These are phyloP conservation scores for Aproaerema taeniolella DNA, from an alignment of 2,888 invertebrate species.

Conservation along the genomic window DNA sequence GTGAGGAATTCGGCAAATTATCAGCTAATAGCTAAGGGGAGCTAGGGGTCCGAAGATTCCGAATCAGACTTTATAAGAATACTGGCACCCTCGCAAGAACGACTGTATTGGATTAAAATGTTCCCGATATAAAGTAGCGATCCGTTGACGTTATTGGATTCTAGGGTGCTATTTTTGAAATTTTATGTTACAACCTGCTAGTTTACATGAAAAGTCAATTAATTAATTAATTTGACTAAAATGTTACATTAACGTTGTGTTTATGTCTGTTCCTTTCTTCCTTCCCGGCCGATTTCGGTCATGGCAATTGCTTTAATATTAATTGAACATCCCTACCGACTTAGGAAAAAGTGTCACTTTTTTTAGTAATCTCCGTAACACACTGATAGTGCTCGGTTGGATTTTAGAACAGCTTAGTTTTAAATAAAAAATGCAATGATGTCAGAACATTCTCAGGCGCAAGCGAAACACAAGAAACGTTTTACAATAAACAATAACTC, in stretches of 20 bases:
- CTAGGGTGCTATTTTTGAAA: not conserved
- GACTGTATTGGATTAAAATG: slow-evolving; percentile 14
- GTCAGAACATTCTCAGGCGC: not conserved
- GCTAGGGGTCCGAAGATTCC: slow-evolving; percentile 24
- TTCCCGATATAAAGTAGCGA: not conserved
- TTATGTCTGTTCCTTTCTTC: not conserved
- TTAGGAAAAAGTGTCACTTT: too few relatives aligned
- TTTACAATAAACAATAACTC: not conserved
- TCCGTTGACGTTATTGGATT: not conserved
- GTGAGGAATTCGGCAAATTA: slow-evolving; percentile 26
- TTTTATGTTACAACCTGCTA: not conserved
- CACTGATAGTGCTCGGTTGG: too few relatives aligned
- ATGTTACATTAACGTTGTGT: not conserved
- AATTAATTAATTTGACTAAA: not conserved
- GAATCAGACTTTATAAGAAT: slow-evolving; percentile 1
- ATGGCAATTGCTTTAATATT: too few relatives aligned
- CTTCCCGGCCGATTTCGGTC: not conserved
- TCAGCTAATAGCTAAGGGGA: slow-evolving; percentile 19
- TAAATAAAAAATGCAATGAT: not conserved
- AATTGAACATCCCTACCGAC: too few relatives aligned
- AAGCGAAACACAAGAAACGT: not conserved
- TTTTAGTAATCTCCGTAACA: too few relatives aligned
- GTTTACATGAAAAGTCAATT: not conserved
- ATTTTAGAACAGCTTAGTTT: not conserved
- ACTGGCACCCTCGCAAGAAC: slow-evolving; percentile 3